phyloP scores from a whole-genome alignment of 2,113 vertebrate species.

The Boleophthalmus pectinirostris region DNA sequence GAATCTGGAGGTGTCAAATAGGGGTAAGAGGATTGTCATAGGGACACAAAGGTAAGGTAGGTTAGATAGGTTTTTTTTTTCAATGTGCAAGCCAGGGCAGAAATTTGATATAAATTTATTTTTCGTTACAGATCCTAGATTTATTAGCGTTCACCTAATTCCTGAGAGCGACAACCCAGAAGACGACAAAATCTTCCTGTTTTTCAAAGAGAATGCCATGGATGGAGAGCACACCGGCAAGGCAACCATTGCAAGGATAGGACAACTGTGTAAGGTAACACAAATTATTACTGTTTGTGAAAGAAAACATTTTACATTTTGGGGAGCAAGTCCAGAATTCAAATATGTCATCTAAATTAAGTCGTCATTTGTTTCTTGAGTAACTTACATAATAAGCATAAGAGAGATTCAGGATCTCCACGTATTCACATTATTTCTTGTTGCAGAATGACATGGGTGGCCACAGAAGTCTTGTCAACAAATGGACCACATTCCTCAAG shows the following conservation, averaged over 20 bases:
- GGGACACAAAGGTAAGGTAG: conserved; percentile 21
- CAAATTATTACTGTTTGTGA: neutral
- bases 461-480: conserved; percentile 95
- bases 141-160: conserved; percentile 88
- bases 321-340: too few relatives aligned
- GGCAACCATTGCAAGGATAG: conserved; percentile 94
- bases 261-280: conserved; percentile 98
- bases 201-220: conserved; percentile 97
- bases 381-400: neutral
- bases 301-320: neutral
- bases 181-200: conserved; percentile 98
- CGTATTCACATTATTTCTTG: neutral
- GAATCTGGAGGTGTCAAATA: conserved; percentile 56
- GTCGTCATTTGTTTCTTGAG: neutral
- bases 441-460: conserved; percentile 94
- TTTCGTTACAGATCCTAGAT: conserved; percentile 85
- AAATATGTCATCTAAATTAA: neutral
- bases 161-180: conserved; percentile 98
- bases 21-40: conserved; percentile 35
- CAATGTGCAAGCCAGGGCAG: conserved; percentile 45
- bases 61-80: conserved; percentile 58
- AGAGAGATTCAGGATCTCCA: neutral
- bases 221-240: conserved; percentile 95
- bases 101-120: neutral
- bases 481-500: conserved; percentile 98